phyloP scores from a whole-genome alignment of 2,113 vertebrate genomes.

The Ptyas mucosa region DNA sequence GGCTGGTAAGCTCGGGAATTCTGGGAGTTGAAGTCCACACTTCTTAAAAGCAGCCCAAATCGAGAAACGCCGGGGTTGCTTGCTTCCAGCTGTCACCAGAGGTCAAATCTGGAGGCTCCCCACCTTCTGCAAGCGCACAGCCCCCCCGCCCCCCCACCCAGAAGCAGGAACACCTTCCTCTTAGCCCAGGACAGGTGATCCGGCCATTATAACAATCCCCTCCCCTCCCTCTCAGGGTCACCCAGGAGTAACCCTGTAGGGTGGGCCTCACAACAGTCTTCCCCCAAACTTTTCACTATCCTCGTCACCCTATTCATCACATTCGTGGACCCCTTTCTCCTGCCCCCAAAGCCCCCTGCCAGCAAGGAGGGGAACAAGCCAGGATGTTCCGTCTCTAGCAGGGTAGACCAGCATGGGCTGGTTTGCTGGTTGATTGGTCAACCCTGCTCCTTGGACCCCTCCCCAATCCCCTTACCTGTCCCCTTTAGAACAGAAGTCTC shows the following conservation, averaged over 20 bases:
- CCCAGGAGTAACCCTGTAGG: background rate
- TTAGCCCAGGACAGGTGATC: background rate
- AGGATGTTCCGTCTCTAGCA: rapidly evolving
- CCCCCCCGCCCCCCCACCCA: background rate
- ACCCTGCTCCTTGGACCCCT: rapidly evolving
- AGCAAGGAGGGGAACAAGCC: background rate
- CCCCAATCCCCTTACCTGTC: background rate
- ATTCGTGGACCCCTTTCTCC: background rate
- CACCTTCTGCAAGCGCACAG: background rate
- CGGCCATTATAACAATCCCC: background rate
- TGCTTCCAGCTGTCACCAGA: too few relatives aligned
- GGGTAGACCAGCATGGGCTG: background rate
- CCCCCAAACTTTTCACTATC: background rate
- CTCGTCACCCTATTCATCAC: background rate
- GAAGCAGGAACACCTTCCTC: background rate
- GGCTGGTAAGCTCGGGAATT: background rate
- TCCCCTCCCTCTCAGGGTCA: too few relatives aligned
- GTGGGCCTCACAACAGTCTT: too few relatives aligned
- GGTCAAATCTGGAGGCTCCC: background rate
- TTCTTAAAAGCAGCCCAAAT: background rate
- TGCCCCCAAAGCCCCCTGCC: background rate
- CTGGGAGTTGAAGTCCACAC: background rate
- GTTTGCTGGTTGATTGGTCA: background rate
- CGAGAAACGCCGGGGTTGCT: background rate
- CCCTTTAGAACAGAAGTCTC: background rate